These are phyloP conservation scores for Drosophila pseudoobscura DNA, from an alignment of 1,140 invertebrate genomes.

Conservation along the genomic window DNA sequence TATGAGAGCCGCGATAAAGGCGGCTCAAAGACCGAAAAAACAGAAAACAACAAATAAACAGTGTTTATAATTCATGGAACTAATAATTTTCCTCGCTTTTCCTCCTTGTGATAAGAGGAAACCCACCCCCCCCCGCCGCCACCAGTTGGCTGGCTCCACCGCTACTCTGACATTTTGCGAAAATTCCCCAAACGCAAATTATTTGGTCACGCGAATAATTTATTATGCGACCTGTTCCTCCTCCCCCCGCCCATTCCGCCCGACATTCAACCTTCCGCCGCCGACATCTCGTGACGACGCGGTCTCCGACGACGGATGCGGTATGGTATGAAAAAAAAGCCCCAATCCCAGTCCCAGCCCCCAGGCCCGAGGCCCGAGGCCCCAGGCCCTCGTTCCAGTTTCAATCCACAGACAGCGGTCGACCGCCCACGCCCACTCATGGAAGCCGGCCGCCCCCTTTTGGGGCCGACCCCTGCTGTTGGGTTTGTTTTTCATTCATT, in stretches of 20 bases:
- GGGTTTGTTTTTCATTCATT: slow-evolving; percentile 70
- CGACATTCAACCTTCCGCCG: background rate
- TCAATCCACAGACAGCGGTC: background rate
- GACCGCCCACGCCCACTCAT: slow-evolving; percentile 2
- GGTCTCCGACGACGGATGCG: slow-evolving; percentile 55
- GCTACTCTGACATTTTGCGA: slow-evolving; percentile 38
- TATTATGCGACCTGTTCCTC: slow-evolving; percentile 71
- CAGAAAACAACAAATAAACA: slow-evolving; percentile 17
- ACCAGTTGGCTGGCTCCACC: background rate
- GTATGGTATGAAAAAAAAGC: slow-evolving; percentile 42
- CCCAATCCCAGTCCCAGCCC: slow-evolving; percentile 26
- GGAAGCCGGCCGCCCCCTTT: slow-evolving; percentile 5
- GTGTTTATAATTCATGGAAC: slow-evolving; percentile 57
- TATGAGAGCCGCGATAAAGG: slow-evolving; percentile 11
- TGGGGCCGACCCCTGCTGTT: slow-evolving; percentile 5
- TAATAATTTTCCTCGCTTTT: slow-evolving; percentile 50
- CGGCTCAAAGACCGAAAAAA: background rate
- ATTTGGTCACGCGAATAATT: slow-evolving; percentile 82
- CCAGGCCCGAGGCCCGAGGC: slow-evolving; percentile 8
- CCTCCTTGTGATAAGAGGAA: slow-evolving; percentile 30
- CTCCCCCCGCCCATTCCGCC: background rate
- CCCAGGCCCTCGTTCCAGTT: slow-evolving; percentile 2
- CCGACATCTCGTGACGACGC: slow-evolving; percentile 65
- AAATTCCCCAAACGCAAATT: slow-evolving; percentile 70
- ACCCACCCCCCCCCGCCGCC: background rate